phyloP scores from a whole-genome alignment of 2,113 vertebrate species.

The Chaenocephalus aceratus region DNA sequence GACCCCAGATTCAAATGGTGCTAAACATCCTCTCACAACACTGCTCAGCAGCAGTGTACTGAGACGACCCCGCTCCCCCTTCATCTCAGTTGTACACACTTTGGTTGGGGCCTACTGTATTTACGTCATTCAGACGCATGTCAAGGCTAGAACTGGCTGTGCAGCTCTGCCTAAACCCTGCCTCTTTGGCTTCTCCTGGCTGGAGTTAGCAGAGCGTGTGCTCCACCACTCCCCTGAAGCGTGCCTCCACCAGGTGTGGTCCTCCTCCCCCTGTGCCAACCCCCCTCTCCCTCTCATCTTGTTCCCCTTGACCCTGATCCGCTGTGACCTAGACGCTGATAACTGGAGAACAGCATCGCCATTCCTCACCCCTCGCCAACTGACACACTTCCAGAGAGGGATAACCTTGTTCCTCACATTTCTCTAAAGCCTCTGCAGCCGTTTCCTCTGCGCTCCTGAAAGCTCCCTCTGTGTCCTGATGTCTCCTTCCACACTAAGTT shows the following conservation, averaged over 20 bases:
- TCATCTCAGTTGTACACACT: background rate
- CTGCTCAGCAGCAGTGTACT: background rate
- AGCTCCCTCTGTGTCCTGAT: background rate
- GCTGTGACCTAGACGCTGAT: conserved; percentile 55
- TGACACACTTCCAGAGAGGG: conserved; percentile 75
- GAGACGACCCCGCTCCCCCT: background rate
- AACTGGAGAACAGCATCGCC: conserved; percentile 52
- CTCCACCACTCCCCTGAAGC: conserved; percentile 67
- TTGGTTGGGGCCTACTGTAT: conserved; percentile 41
- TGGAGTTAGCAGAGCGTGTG: conserved; percentile 5
- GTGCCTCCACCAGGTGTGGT: conserved; percentile 81
- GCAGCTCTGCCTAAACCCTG: conserved; percentile 51
- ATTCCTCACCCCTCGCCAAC: conserved; percentile 74
- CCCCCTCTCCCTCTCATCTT: conserved; percentile 68
- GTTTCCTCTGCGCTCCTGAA: conserved; percentile 40
- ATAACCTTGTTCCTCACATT: conserved; percentile 72
- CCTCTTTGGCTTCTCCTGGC: conserved; percentile 45
- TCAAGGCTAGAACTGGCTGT: conserved; percentile 78
- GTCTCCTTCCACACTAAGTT: conserved; percentile 7
- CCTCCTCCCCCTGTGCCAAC: conserved; percentile 28
- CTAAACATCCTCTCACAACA: too few relatives aligned
- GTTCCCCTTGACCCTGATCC: conserved; percentile 77
- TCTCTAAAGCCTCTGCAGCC: conserved; percentile 53
- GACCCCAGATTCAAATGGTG: background rate
- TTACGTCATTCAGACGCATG: conserved; percentile 68